phyloP scores from a whole-genome alignment of 2,113 vertebrate genomes.

The Phalacrocorax carbo region DNA sequence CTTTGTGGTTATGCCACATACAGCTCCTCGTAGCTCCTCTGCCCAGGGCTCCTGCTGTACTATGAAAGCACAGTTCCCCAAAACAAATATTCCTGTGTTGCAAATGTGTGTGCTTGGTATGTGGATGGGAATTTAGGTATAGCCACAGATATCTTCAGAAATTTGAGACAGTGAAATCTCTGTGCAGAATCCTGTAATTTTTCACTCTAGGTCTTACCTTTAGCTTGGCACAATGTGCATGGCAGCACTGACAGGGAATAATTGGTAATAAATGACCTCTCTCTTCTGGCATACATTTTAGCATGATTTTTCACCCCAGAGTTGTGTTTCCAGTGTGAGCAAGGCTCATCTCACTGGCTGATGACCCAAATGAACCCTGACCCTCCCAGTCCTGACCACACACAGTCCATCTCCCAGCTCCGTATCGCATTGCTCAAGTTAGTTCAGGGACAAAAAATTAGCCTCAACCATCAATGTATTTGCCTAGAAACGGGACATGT shows the following conservation, averaged over 20 bases:
- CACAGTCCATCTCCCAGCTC: background rate
- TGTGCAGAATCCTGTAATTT: background rate
- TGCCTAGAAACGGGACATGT: background rate
- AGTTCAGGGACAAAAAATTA: background rate
- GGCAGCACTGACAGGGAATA: background rate
- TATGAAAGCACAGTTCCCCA: slow-evolving; percentile 43
- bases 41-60: background rate
- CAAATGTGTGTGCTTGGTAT: slow-evolving; percentile 17
- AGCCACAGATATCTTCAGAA: slow-evolving; percentile 53
- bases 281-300: background rate
- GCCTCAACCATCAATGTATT: background rate
- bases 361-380: slow-evolving; percentile 26
- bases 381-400: slow-evolving; percentile 7
- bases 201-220: slow-evolving; percentile 41
- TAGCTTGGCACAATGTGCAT: background rate
- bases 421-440: background rate
- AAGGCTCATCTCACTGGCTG: background rate
- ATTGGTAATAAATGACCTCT: slow-evolving; percentile 17
- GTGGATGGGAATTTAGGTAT: slow-evolving; percentile 30
- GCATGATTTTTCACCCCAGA: slow-evolving; percentile 7
- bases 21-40: background rate
- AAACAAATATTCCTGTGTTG: slow-evolving; percentile 65
- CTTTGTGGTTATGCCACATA: slow-evolving; percentile 12
- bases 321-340: slow-evolving; percentile 5
- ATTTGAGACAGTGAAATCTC: slow-evolving; percentile 42